phyloP scores from a whole-genome alignment of 1,140 invertebrate species.

The Drosophila parvula region DNA sequence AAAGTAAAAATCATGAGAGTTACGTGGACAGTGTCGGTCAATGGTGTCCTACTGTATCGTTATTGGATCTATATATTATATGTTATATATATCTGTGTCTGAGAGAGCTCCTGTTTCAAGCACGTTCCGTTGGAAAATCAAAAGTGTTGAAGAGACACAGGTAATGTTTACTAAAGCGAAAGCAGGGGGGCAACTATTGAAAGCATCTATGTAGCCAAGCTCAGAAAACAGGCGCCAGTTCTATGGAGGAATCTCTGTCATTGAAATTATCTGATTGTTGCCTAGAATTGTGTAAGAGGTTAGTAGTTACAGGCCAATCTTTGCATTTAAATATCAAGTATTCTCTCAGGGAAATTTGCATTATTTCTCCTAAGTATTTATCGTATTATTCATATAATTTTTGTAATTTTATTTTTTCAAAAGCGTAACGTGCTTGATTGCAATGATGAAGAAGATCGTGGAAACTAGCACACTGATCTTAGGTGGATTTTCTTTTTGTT shows the following conservation, averaged over 20 bases:
- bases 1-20: slow-evolving; percentile 20
- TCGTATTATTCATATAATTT: neutral
- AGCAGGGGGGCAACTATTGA: slow-evolving; percentile 29
- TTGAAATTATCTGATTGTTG: neutral
- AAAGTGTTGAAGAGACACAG: slow-evolving; percentile 12
- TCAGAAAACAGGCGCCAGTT: slow-evolving; percentile 1
- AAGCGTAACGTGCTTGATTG: slow-evolving; percentile 10
- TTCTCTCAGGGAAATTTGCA: neutral
- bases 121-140: slow-evolving; percentile 8
- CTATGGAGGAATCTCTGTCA: neutral
- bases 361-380: neutral
- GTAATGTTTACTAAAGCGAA: slow-evolving; percentile 20
- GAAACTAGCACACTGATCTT: slow-evolving; percentile 14
- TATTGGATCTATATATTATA: neutral
- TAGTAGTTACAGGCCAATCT: slow-evolving; percentile 2
- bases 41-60: neutral
- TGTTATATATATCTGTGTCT: neutral
- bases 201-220: slow-evolving; percentile 27
- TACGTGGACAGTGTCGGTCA: slow-evolving; percentile 17
- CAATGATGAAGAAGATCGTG: slow-evolving; percentile 13
- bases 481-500: neutral
- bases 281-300: neutral
- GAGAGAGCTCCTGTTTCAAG: neutral
- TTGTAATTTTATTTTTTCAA: neutral
- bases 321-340: neutral